Base-by-base conservation (phyloP, 2,113 vertebrate genomes). In the Phrynocephalus versicolor region DNA sequence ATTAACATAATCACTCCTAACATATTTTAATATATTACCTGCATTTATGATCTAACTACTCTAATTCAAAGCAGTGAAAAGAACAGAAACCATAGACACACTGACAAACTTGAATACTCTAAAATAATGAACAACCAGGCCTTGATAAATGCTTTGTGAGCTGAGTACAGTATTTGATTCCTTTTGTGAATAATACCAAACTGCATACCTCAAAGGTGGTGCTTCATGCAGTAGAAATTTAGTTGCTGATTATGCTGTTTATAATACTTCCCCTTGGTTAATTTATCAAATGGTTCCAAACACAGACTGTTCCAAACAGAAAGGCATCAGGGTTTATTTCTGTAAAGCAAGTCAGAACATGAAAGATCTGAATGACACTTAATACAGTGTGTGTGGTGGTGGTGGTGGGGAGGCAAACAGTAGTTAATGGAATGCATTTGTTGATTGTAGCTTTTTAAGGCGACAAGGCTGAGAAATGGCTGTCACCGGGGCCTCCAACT, bases 121-220 rank as follows among this genome's bases (percentile, higher is more conserved):
- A 41, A 33, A 86, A 55, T 16, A 39, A 86, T 27, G 39, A 33
- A 41, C 18, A 33, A 87, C 69, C 12, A 5, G 33, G 27, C 21
- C 69, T 80, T 91, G 7, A 33, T 79, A 87, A 51, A 88, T 67
- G 76, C 3, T 87, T 71, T 89, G 76, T 80, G 62, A 90, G 78
- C 37, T 83, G 23, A 73, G 37, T 70, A 82, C 6, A 73, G 37
- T 70, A 82, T 6, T 72, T 3, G 0, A 78, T 84, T 86, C 82
- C 35, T 91, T 84, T 35, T 76, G 69, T 1, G 76, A n/a, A 23
- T 73, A 85, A 84, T 64, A 85, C 6, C 70, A 70, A 15, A 67
- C 2, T 74, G 33, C 74, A 41, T 33, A 30, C 79, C 19, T 37
- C 86, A 72, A 58, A 67, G 55, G 86, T 33, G 30, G 27, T 90